Conservation (phyloP, 2,113 vertebrate genomes). For the Gnathochromis pfefferi region DNA sequence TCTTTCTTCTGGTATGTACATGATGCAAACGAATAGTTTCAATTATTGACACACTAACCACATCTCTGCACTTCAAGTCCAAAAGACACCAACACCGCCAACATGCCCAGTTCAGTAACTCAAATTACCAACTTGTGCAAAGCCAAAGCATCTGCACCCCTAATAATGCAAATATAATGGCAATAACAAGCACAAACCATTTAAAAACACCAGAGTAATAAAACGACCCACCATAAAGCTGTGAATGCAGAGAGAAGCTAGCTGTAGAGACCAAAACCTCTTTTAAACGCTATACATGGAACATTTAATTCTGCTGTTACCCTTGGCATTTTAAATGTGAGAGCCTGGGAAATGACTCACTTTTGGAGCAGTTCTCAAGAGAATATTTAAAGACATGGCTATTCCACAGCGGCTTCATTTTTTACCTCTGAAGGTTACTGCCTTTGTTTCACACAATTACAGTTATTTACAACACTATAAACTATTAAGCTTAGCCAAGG, state of each 20-base stretch:
- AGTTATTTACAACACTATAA: not conserved
- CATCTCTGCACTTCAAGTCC: not conserved
- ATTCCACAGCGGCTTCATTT: not conserved
- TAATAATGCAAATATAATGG: not conserved
- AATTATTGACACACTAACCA: not conserved
- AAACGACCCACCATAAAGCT: not conserved
- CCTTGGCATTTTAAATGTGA: not conserved
- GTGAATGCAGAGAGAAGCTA: not conserved
- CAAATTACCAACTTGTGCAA: not conserved
- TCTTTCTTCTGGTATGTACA: not conserved
- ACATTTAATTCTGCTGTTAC: not conserved
- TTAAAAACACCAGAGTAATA: not conserved
- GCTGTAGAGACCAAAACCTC: not conserved
- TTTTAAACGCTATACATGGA: not conserved
- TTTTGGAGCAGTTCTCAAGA: not conserved
- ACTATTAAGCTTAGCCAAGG: not conserved
- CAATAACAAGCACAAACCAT: not conserved
- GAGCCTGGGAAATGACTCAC: not conserved
- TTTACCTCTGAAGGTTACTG: not conserved
- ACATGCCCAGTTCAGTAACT: not conserved
- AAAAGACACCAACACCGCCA: not conserved
- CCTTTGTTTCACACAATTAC: not conserved
- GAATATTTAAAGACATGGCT: not conserved
- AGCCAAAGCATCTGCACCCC: not conserved
- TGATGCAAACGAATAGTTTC: accelerated